A percentile compares a stretch with the other conserved stretches of the same genome.
phyloP scores from a whole-genome alignment of 2,797 vertebrate genomes.

The Tarsius wallacei region DNA sequence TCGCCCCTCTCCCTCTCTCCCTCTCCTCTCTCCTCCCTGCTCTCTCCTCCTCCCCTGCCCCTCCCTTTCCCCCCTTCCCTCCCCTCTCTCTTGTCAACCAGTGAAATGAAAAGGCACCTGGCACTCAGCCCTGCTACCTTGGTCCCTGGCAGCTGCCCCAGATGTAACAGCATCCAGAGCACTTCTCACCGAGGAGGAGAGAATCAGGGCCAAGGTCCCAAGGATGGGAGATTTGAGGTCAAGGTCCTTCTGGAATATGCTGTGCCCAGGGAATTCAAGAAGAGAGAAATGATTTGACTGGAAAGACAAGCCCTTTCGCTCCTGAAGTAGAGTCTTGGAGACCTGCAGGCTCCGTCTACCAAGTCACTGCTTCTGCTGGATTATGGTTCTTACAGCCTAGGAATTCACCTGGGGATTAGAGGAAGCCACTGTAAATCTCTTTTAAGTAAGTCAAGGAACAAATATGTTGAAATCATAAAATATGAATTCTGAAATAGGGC shows the following conservation, averaged over 20 bases:
- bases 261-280: neutral
- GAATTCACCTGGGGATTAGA: conserved; percentile 3
- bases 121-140: neutral
- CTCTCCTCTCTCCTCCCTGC: too few relatives aligned
- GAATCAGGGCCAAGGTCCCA: conserved; percentile 38
- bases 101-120: neutral
- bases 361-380: neutral
- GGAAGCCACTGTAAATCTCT: neutral
- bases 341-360: neutral
- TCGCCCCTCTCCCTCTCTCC: neutral
- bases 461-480: conserved; percentile 9
- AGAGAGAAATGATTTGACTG: conserved; percentile 31
- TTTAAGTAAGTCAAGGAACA: conserved; percentile 52
- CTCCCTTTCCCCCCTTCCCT: neutral
- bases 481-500: neutral
- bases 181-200: fast-evolving
- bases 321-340: conserved; percentile 9
- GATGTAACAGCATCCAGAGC: neutral
- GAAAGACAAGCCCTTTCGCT: neutral
- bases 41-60: neutral
- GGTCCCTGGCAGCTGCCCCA: neutral
- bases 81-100: neutral
- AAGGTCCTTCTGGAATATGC: conserved; percentile 19
- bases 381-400: neutral
- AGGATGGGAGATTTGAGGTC: neutral